Base-by-base conservation (phyloP, 2,113 vertebrate genomes). In the Delphinus delphis region DNA sequence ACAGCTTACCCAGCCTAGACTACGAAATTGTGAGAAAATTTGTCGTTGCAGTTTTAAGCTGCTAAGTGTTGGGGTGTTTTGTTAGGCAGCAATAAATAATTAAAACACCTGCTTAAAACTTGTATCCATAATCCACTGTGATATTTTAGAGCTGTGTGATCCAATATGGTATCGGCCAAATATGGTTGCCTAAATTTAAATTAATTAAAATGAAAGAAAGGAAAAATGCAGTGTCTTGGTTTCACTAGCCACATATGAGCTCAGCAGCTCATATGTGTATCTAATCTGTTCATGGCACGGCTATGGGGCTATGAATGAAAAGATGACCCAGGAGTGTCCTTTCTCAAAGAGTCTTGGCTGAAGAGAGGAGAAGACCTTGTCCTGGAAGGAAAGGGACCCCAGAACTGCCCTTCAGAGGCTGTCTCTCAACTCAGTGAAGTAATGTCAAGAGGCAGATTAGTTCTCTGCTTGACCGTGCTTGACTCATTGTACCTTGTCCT, bases 61-160 rank as follows among this genome's bases (percentile, higher is more conserved):
- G 28, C 31, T 63, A 76, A 88, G 25, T 81, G 68, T 60, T 79
- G 41, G 50, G 36, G 38, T 65, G n/a, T 71, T 93, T 89, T 90
- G 23, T 86, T 86, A 36, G 36, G 2, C 9, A 81, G 60, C 50
- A 70, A 76, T 77, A 70, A 55, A 70, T 82, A 90, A 95, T 58
- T 81, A 68, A 92, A 93, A 86, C 38, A 93, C 84, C 76, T 95
- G n/a, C 53, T 90, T 96, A 85, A 92, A 90, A 15, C 21, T 92
- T 88, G 47, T 53, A 74, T 80, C 31, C 65, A 62, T 73, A 88
- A 92, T 94, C 82, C 33, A 53, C 50, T 60, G 55, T 47, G 82
- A 41, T 96, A 68, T 36, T 82, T 68, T 88, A 68, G 50, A 94
- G 60, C 76, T 70, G 47, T 80, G 47, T 85, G 47, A 70, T 85